Evolutionary conservation across 2,797 vertebrate species (phyloP), one percentile per base, ranked within the genome.

Genomic region (Amniataba percoides): DNA sequence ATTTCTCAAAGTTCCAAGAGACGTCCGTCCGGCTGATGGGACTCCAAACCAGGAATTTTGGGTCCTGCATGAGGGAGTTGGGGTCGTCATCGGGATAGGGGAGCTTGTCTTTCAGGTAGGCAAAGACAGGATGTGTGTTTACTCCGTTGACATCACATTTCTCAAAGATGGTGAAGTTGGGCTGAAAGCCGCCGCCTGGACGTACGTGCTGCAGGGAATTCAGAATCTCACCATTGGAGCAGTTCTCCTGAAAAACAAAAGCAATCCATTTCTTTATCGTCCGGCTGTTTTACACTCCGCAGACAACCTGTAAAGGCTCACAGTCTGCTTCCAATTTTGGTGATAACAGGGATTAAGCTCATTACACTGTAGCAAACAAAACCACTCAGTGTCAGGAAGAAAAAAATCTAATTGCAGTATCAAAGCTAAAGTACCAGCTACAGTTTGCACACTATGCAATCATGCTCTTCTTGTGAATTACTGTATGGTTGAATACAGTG

Each of bases 1-100:
- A 99, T 86, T 99, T 99, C 94, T 99, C 98, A 71, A 99, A 99
- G 93, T 99, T 99, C 98, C 98, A 99, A 42, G 97, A 95, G 91
- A 99, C 71, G 31, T 99, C 98, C 0, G 94, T 95, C 69, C 98
- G 95, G 74, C 87, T 91, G 79, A 99, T 89, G 0, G 98, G 98
- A 85, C 95, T 98, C 98, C 98, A 99, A 15, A 95, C 89, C 75
- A 99, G 85, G 79, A 95, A 96, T 78, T 95, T 96, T 67, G 97
- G 97, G 21, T 99, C 97, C 0, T 92, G 83, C 89, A 99, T 96
- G 80, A 99, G 94, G 48, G 95, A 95, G 23, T 63, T 74, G 0
- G 95, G 94, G 78, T 99, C 96, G 0, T 99, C 98, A 0, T 96
- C 92, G 0, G 98, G 98, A 25, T 96, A 93, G 0, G 97, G 98